Conservation (phyloP, 2,797 vertebrate genomes). For the Squalus acanthias region DNA sequence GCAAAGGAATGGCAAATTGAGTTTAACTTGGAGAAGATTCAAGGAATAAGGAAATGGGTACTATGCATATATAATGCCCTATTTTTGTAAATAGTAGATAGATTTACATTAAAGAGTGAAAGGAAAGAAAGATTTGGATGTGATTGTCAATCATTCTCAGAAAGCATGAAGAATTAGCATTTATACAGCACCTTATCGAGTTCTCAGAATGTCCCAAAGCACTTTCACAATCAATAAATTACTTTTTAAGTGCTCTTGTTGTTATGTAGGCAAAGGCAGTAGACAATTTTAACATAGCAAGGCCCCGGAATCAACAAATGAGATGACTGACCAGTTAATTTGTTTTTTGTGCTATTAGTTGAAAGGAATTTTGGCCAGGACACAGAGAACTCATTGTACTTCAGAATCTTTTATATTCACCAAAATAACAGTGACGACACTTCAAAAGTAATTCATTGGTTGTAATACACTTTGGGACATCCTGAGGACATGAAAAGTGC, state of each 20-base stretch:
- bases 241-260: background rate
- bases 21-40: background rate
- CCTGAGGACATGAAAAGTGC: background rate
- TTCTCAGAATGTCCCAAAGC: background rate
- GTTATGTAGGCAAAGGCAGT: background rate
- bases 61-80: background rate
- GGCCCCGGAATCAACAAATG: background rate
- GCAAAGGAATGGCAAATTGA: background rate
- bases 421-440: background rate
- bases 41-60: background rate
- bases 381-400: conserved; percentile 1
- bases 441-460: conserved; percentile 1
- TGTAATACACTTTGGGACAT: background rate
- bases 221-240: background rate
- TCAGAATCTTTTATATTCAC: background rate
- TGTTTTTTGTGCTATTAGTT: conserved; percentile 15
- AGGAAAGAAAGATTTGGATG: background rate
- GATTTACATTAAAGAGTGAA: background rate
- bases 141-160: conserved; percentile 1
- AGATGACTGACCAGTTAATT: conserved; percentile 1
- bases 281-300: background rate
- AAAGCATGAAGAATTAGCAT: background rate
- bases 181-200: background rate
- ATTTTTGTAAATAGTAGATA: background rate
- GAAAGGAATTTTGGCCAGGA: background rate